Percentiles rank a stretch among this genome's conserved stretches.
Evolutionary conservation across 2,888 invertebrate genomes (phyloP).

Genomic region (Maniola hyperantus): DNA sequence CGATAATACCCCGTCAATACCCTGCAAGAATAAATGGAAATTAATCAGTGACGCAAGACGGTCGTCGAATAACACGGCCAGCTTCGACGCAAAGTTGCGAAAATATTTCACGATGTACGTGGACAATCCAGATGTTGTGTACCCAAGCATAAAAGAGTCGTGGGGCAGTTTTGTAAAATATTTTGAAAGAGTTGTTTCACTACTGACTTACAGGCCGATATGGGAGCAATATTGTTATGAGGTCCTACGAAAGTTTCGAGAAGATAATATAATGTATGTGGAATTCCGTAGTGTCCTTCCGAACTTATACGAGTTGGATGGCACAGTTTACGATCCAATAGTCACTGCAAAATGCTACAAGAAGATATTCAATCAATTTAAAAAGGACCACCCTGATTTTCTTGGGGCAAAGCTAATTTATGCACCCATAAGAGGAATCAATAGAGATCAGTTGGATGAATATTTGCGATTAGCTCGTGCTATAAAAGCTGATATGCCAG

Average conservation of each 20-base stretch:
- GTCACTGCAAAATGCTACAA: constrained; percentile 84
- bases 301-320: constrained; percentile 85
- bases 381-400: constrained; percentile 84
- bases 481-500: constrained; percentile 80
- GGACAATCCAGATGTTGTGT: constrained; percentile 68
- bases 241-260: constrained; percentile 82
- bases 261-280: constrained; percentile 87
- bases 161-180: constrained; percentile 83
- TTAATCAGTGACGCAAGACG: constrained; percentile 70
- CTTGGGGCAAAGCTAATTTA: constrained; percentile 87
- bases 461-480: constrained; percentile 68
- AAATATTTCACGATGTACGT: constrained; percentile 82
- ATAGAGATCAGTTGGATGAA: constrained; percentile 56
- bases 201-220: constrained; percentile 84
- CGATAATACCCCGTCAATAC: constrained; percentile 46
- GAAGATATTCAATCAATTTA: constrained; percentile 81
- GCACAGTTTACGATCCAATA: constrained; percentile 75
- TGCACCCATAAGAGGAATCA: constrained; percentile 81
- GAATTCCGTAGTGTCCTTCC: constrained; percentile 87
- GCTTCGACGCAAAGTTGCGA: constrained; percentile 79
- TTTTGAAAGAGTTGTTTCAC: constrained; percentile 77
- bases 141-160: constrained; percentile 78
- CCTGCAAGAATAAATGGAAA: constrained; percentile 68
- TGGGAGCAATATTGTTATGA: constrained; percentile 86
- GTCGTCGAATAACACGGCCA: constrained; percentile 58